Percentiles rank a stretch among this genome's conserved stretches.
phyloP scores from a whole-genome alignment of 2,888 invertebrate species.

The Drosophila seclusa region DNA sequence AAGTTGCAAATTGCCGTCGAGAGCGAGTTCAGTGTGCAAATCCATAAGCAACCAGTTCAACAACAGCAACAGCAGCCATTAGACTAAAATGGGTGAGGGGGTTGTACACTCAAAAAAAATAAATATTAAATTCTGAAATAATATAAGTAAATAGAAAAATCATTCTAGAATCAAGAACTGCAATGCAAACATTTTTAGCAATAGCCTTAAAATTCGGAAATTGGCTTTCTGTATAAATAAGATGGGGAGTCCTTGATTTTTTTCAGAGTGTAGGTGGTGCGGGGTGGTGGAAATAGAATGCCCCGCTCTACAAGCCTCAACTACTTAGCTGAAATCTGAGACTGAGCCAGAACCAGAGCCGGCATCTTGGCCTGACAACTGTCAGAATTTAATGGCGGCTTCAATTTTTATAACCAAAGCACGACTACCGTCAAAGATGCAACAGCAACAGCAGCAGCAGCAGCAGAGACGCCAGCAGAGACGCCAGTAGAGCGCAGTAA shows the following conservation, averaged over 20 bases:
- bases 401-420: constrained; percentile 80
- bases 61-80: constrained; percentile 63
- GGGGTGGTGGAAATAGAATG: not conserved
- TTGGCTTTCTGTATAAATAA: too few relatives aligned
- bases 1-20: constrained; percentile 48
- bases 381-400: constrained; percentile 82
- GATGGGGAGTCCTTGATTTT: not conserved
- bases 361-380: constrained; percentile 68
- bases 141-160: too few relatives aligned
- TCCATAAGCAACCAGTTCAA: constrained; percentile 43
- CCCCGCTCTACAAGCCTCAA: not conserved
- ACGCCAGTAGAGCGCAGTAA: constrained; percentile 29
- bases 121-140: too few relatives aligned
- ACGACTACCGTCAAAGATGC: constrained; percentile 74
- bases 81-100: constrained; percentile 14
- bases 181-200: too few relatives aligned
- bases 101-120: not conserved
- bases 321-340: constrained; percentile 13
- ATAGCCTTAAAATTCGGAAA: too few relatives aligned
- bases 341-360: constrained; percentile 10
- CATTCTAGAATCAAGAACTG: too few relatives aligned
- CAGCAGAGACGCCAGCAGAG: constrained; percentile 1
- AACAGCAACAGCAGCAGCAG: constrained; percentile 16
- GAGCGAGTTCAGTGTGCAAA: constrained; percentile 43
- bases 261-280: not conserved